Evolutionary conservation across 2,113 vertebrate genomes (phyloP).

Genomic region (Passer montanus): DNA sequence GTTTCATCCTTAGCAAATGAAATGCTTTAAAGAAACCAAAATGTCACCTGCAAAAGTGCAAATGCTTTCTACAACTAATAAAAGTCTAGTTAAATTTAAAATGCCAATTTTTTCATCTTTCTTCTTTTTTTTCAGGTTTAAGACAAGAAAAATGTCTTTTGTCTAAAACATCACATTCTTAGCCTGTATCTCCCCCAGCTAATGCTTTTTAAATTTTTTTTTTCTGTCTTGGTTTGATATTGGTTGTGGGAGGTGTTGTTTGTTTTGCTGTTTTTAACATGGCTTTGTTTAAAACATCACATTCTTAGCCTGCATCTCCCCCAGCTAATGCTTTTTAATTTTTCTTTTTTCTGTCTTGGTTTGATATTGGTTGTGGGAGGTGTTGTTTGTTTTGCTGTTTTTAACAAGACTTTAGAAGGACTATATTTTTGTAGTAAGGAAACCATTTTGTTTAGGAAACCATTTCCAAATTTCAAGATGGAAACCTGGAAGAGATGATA

Average conservation of each 20-base stretch:
- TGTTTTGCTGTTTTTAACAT: not conserved
- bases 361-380: too few relatives aligned
- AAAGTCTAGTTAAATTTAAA: not conserved
- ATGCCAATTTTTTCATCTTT: not conserved
- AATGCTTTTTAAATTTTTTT: fast-evolving
- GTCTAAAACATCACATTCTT: not conserved
- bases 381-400: not conserved
- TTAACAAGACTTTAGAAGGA: not conserved
- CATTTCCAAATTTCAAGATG: not conserved
- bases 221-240: not conserved
- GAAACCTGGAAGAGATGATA: not conserved
- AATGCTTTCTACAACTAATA: not conserved
- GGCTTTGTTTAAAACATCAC: not conserved
- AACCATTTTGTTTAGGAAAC: not conserved
- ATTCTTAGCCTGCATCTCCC: not conserved
- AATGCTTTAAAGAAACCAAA: not conserved
- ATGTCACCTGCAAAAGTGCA: not conserved
- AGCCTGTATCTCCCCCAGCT: not conserved
- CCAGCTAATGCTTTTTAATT: fast-evolving
- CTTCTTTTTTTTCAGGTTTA: not conserved
- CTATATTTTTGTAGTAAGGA: not conserved
- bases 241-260: fast-evolving
- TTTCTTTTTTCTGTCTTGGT: not conserved
- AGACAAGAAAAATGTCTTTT: not conserved
- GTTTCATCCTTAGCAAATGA: not conserved